These are phyloP conservation scores for Serilophus lunatus DNA, from an alignment of 2,113 vertebrate species.

Conservation along the genomic window DNA sequence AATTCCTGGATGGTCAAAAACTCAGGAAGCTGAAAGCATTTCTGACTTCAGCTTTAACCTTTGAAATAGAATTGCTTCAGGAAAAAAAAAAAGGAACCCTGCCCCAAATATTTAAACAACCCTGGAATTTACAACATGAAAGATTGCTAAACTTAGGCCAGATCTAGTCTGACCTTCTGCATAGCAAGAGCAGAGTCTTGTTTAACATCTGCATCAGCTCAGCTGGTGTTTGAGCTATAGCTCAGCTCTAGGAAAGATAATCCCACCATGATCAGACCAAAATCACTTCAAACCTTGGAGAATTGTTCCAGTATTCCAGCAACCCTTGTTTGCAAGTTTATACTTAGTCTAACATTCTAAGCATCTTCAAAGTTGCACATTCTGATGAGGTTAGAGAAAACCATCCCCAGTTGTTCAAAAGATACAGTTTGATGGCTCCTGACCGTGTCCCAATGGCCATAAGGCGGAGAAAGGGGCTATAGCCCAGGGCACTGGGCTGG, in stretches of 20 bases:
- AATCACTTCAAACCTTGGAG: not conserved
- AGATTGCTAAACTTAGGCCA: conserved; percentile 5
- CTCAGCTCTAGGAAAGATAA: not conserved
- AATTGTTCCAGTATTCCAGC: not conserved
- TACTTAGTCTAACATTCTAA: not conserved
- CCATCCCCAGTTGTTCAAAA: conserved; percentile 1
- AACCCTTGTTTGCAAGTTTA: not conserved
- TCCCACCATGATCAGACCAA: not conserved
- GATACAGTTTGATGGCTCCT: conserved; percentile 97
- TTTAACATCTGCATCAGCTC: not conserved
- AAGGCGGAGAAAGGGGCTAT: conserved; percentile 83
- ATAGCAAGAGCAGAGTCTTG: not conserved
- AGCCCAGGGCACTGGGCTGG: conserved; percentile 95
- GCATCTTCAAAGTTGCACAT: not conserved
- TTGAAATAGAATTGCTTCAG: not conserved
- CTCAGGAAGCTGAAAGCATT: not conserved
- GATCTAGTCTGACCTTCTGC: conserved; percentile 23
- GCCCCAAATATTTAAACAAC: conserved; percentile 24
- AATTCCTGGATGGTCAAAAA: not conserved
- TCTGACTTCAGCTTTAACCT: conserved; percentile 22
- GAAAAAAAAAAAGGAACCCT: not conserved
- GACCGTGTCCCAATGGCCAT: conserved; percentile 95
- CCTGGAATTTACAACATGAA: conserved; percentile 41
- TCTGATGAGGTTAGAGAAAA: not conserved
- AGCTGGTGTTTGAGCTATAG: not conserved